Evolutionary conservation across 2,888 invertebrate genomes (phyloP).

Genomic region (Heteropelma amictum): DNA sequence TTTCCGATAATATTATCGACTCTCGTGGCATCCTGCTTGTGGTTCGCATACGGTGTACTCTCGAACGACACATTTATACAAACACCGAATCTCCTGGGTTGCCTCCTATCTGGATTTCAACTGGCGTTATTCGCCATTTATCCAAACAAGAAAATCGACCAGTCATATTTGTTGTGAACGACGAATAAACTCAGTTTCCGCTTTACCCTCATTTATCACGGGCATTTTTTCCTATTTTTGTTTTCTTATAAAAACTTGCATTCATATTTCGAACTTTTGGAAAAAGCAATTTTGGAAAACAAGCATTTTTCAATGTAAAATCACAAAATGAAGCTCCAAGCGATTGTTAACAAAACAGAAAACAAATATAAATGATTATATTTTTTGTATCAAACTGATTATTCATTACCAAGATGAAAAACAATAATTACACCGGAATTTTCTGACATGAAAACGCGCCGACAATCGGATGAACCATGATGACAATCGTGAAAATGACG

Average conservation of each 20-base stretch:
- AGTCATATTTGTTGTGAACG: constrained; percentile 67
- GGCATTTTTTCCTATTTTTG: too few relatives aligned
- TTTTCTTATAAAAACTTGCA: too few relatives aligned
- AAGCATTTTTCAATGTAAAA: too few relatives aligned
- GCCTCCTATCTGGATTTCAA: constrained; percentile 86
- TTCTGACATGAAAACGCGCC: not conserved
- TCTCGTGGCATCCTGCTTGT: constrained; percentile 89
- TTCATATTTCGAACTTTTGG: too few relatives aligned
- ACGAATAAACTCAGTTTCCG: not conserved
- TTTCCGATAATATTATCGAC: constrained; percentile 92
- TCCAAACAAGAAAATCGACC: constrained; percentile 78
- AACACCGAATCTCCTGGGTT: constrained; percentile 89
- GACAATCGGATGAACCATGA: not conserved
- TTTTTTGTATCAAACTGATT: too few relatives aligned
- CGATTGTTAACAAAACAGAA: too few relatives aligned
- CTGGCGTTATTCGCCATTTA: constrained; percentile 88
- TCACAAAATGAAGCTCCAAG: too few relatives aligned
- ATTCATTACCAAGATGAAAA: too few relatives aligned
- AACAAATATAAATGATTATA: not conserved
- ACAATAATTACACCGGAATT: too few relatives aligned
- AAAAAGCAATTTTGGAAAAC: too few relatives aligned
- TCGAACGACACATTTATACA: constrained; percentile 88
- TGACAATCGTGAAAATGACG: not conserved
- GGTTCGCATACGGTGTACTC: constrained; percentile 91
- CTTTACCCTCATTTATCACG: not conserved